Evolutionary conservation across 1,140 invertebrate genomes (phyloP).

Genomic region (Oryzaephilus surinamensis): DNA sequence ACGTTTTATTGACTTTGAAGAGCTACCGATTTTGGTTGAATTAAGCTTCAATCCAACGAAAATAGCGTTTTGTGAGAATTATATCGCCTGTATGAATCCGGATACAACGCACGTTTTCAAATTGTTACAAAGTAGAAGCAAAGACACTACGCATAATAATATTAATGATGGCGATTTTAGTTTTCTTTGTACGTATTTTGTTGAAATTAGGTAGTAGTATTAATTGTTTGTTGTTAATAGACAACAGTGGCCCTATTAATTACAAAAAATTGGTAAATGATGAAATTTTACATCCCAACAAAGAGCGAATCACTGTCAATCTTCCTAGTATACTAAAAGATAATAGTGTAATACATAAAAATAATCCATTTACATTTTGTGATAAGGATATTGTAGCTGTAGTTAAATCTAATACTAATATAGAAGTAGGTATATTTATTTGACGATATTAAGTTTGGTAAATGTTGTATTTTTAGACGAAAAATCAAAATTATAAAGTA

Average conservation of each 20-base stretch:
- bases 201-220: no score
- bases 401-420: slow-evolving; percentile 18
- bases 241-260: slow-evolving; percentile 24
- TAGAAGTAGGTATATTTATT: no score
- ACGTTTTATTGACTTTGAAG: slow-evolving; percentile 56
- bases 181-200: no score
- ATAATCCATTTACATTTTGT: slow-evolving; percentile 32
- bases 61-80: slow-evolving; percentile 47
- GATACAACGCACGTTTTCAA: slow-evolving; percentile 38
- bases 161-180: not conserved
- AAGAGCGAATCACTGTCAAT: slow-evolving; percentile 27
- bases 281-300: slow-evolving; percentile 19
- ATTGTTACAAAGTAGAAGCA: slow-evolving; percentile 8
- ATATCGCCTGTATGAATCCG: slow-evolving; percentile 43
- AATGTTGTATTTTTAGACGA: slow-evolving; percentile 18
- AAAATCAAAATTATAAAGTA: slow-evolving; percentile 21
- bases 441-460: not conserved
- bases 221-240: no score
- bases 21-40: slow-evolving; percentile 38
- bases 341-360: slow-evolving; percentile 33
- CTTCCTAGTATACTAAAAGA: slow-evolving; percentile 32
- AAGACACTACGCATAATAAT: not conserved
- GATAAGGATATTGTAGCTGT: slow-evolving; percentile 33
- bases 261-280: slow-evolving; percentile 26
- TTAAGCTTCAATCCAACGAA: slow-evolving; percentile 41